Base-by-base conservation (phyloP, 64 coral and sea anemone genomes). In the Montipora foliosa region DNA sequence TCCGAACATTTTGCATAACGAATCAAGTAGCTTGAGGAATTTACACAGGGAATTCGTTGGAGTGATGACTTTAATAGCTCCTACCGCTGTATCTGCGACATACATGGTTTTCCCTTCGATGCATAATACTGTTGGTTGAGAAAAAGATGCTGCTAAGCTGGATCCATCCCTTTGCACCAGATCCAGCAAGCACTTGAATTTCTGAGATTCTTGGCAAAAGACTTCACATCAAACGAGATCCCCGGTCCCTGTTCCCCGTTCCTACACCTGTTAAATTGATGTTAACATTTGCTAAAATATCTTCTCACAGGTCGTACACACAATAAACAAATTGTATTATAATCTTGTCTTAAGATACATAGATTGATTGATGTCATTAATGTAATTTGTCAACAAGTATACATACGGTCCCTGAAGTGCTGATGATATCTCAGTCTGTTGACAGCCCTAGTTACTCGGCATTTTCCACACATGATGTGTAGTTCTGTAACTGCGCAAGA, bases 21-120 rank as follows among this genome's bases (percentile, higher is more conserved):
- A 72, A 85, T 85, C 80, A 59, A 92, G 80, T 15, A 60, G 73
- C 75, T 47, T 58, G 3, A 79, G 74, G 67, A 94, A 94, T 94
- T 89, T 69, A 58, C 78, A 89, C 29, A 89, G 77, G 4, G 84
- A 88, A 21, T 74, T 88, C 6, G 76, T 89, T 21, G 68, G 79
- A 45, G 14, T 75, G 12, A 84, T 44, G 12, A 92, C 25, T 37
- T 74, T 83, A 13, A 79, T 57, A 83, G 90, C 90, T 76, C 90
- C 90, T 49, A 37, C 29, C 29, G 79, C 66, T 51, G 90, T 92
- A 15, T 94, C 84, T 5, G 84, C 50, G 4, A 94, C 92, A 89
- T 24, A 94, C 11, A 88, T 0, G 2, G 67, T 82, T 88, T 45
- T 82, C 19, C 92, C 84, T 12, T 93, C 83, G 15, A 93, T 12